Evolutionary conservation across 2,797 vertebrate genomes (phyloP).

Genomic region (Ciconia nigra): DNA sequence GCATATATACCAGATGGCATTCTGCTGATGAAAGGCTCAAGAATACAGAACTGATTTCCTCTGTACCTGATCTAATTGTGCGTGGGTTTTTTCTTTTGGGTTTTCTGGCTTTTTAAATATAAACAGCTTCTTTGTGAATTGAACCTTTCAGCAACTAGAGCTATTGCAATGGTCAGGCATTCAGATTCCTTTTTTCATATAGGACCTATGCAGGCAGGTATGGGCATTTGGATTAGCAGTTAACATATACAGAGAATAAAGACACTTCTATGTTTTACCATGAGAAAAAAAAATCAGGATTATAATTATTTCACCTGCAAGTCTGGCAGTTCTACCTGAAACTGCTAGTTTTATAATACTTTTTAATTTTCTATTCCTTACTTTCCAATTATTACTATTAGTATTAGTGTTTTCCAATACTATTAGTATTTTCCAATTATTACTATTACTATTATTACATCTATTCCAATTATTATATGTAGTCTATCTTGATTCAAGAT

Average conservation of each 20-base stretch:
- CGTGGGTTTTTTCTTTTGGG: rapidly evolving
- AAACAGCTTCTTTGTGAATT: not conserved
- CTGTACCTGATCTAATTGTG: not conserved
- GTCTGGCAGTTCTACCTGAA: not conserved
- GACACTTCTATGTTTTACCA: not conserved
- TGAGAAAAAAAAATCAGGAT: not conserved
- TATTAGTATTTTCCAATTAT: not conserved
- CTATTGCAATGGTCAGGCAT: not conserved
- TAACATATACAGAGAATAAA: not conserved
- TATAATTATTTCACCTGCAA: not conserved
- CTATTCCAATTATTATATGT: not conserved
- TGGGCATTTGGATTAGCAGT: not conserved
- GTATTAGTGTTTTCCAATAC: not conserved
- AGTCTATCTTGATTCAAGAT: not conserved
- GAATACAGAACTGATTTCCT: not conserved
- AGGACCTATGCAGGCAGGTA: not conserved
- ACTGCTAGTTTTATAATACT: not conserved
- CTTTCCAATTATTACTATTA: not conserved
- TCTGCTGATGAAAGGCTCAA: not conserved
- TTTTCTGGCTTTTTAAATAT: not conserved
- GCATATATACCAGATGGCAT: not conserved
- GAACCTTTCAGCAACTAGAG: not conserved
- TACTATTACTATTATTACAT: not conserved
- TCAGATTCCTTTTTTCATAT: not conserved
- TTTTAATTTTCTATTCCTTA: not conserved